Evolutionary conservation across 2,113 vertebrate species (phyloP).

Genomic region (Maccullochella peelii): DNA sequence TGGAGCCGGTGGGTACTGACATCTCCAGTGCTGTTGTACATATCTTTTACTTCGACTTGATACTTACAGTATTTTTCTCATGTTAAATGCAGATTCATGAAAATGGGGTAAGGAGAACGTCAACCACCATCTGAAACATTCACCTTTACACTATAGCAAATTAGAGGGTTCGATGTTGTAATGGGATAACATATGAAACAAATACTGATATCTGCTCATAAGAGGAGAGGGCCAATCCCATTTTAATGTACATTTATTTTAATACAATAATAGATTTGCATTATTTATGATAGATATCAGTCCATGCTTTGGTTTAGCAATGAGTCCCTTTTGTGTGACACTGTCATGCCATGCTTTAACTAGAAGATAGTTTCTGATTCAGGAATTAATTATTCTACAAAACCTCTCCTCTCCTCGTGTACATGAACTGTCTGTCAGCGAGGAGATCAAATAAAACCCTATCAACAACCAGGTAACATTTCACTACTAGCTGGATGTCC

Average conservation of each 20-base stretch:
- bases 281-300: background rate
- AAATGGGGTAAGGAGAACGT: background rate
- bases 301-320: background rate
- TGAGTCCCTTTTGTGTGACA: background rate
- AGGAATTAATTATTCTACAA: background rate
- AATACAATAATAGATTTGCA: background rate
- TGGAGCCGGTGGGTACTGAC: background rate
- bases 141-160: background rate
- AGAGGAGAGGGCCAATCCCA: background rate
- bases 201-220: background rate
- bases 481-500: conserved; percentile 14
- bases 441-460: conserved; percentile 17
- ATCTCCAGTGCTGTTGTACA: too few relatives aligned
- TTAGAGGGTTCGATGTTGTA: background rate
- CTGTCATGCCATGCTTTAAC: background rate
- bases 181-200: background rate
- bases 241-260: too few relatives aligned
- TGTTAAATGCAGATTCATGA: background rate
- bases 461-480: conserved; percentile 27
- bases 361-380: background rate
- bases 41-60: background rate
- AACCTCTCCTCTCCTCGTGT: background rate
- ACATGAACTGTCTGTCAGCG: background rate
- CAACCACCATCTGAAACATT: too few relatives aligned
- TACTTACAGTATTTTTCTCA: background rate